Evolutionary conservation across 2,888 invertebrate genomes (phyloP), one percentile per base, ranked within the genome.

Genomic region (Idaea straminata): DNA sequence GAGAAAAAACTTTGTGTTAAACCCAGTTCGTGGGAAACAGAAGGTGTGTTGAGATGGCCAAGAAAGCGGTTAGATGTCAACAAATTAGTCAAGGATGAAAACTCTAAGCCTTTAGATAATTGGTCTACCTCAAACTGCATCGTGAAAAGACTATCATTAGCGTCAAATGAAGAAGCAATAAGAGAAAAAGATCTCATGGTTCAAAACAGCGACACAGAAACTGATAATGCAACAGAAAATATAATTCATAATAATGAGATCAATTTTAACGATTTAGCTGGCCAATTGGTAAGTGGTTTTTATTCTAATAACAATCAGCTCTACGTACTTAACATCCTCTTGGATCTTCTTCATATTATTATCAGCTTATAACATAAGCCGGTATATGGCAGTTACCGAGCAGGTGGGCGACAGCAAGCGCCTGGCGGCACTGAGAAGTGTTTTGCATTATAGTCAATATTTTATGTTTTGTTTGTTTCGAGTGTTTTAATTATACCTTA

Each of bases 41-140:
- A 63, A 35, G 60, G 59, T 36, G 16, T 59, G n/a, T 63, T 59
- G 59, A 63, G 35, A 63, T 35, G 60, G 60, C 60, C 60, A 63
- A 63, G 60, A 59, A 59, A 63, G 60, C 62, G 57, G 57, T 35
- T 62, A 62, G 62, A 62, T 62, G 61, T 61, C 61, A 35, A 61
- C 35, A 61, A 61, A 35, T 61, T 61, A 61, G 61, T 61, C 61
- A 61, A 63, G 15, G 61, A 60, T 36, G 61, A 61, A 61, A 61
- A 61, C 35, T 61, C 61, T 35, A 35, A 35, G 35, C 61, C 61
- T 61, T 61, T 61, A 61, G 61, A 61, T 61, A 36, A 36, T 36
- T 61, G 61, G 61, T 61, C 61, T 36, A 36, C 61, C 35, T 61
- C 61, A 61, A 35, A 15, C 2, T 61, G 61, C 36, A n/a, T 10